A percentile compares a stretch with the other conserved stretches of the same genome.
phyloP scores from a whole-genome alignment of 2,797 vertebrate genomes.

The Alauda arvensis region DNA sequence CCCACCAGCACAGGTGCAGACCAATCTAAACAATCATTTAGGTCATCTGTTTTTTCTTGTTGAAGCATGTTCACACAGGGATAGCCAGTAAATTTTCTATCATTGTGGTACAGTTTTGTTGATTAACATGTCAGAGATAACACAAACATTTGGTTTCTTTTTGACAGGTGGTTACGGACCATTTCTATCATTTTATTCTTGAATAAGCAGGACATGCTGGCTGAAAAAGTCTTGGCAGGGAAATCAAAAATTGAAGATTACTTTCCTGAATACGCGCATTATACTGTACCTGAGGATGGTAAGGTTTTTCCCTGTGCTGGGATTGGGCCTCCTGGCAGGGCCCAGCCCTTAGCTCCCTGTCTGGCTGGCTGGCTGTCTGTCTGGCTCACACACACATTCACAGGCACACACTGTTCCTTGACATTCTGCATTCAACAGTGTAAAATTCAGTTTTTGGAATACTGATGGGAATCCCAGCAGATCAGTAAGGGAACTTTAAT shows the following conservation, averaged over 20 bases:
- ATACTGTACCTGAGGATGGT: conserved; percentile 97
- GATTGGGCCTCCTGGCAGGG: background rate
- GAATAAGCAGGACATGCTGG: conserved; percentile 98
- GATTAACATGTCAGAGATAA: background rate
- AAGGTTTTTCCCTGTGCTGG: background rate
- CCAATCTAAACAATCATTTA: background rate
- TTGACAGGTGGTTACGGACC: conserved; percentile 92
- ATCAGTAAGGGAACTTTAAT: background rate
- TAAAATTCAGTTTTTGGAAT: background rate
- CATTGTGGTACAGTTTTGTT: background rate
- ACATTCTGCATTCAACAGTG: background rate
- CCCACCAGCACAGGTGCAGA: background rate
- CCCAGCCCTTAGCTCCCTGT: background rate
- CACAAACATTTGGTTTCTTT: background rate
- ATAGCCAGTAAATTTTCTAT: background rate
- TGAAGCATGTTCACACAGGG: background rate
- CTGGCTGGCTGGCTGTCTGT: background rate
- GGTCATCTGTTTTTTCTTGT: background rate
- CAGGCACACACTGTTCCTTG: background rate
- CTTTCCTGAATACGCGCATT: conserved; percentile 94
- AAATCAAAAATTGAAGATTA: conserved; percentile 99
- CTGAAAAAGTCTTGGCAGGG: conserved; percentile 98
- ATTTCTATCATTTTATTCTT: conserved; percentile 98
- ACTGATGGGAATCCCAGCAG: background rate
- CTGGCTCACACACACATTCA: background rate